Evolutionary conservation across 2,797 vertebrate genomes (phyloP).

Genomic region (Scyliorhinus canicula): DNA sequence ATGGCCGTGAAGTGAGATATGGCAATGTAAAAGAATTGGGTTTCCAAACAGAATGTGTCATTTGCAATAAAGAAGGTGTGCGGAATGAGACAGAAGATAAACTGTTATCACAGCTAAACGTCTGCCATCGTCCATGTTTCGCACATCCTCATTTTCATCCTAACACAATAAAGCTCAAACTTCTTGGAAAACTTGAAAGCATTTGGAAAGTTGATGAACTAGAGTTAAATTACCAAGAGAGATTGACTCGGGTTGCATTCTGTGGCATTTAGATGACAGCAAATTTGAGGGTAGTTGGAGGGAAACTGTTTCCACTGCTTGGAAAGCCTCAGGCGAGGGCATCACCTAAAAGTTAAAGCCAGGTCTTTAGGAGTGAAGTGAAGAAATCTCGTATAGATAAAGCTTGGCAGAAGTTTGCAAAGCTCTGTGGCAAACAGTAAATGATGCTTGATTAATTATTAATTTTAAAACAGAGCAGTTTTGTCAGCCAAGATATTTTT

Average conservation of each 20-base stretch:
- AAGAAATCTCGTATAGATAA: too few species aligned
- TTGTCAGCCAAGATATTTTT: not conserved
- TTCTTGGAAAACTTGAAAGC: not conserved
- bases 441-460: not conserved
- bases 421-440: not conserved
- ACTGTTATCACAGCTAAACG: not conserved
- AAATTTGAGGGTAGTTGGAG: not conserved
- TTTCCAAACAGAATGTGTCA: constrained; percentile 10
- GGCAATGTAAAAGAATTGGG: not conserved
- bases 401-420: not conserved
- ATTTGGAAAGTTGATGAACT: not conserved
- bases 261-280: not conserved
- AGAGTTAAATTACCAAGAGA: not conserved
- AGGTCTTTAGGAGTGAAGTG: too few species aligned
- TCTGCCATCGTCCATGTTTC: not conserved
- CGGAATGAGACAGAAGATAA: not conserved
- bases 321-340: not conserved
- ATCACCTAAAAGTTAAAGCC: too few species aligned
- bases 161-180: not conserved
- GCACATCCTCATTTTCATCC: not conserved
- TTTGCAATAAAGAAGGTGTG: not conserved
- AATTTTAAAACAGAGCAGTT: not conserved
- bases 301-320: not conserved
- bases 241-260: not conserved
- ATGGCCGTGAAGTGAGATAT: not conserved